These are phyloP conservation scores for Cossypha heuglini DNA, from an alignment of 2,797 vertebrate genomes.

Conservation along the genomic window DNA sequence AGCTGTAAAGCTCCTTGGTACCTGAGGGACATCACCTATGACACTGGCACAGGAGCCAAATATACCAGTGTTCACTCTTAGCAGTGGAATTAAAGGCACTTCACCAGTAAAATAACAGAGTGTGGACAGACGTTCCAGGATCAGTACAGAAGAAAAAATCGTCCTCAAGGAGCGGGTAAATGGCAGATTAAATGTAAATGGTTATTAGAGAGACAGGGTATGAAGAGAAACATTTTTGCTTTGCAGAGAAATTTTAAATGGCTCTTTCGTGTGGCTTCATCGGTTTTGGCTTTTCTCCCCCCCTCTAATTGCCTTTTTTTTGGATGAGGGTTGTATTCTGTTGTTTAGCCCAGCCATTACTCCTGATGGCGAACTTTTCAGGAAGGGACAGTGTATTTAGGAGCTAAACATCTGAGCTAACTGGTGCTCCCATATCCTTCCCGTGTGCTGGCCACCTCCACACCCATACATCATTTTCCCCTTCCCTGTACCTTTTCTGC, in stretches of 20 bases:
- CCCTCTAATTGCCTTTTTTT: not conserved
- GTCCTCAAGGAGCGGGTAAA: not conserved
- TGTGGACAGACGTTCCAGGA: not conserved
- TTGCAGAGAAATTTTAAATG: not conserved
- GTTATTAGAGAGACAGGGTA: accelerated
- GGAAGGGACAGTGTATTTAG: not conserved
- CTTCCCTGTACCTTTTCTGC: not conserved
- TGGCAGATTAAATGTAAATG: not conserved
- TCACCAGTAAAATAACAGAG: not conserved
- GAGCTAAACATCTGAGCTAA: not conserved
- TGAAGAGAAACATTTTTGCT: not conserved
- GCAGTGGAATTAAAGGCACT: not conserved
- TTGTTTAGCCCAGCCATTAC: not conserved
- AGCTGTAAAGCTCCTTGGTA: not conserved
- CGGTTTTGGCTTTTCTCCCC: accelerated
- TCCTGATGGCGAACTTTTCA: not conserved
- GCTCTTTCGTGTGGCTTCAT: not conserved
- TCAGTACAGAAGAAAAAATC: not conserved
- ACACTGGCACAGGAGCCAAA: not conserved
- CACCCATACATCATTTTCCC: not conserved
- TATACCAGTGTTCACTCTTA: not conserved
- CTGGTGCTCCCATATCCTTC: not conserved
- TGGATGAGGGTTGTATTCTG: not conserved
- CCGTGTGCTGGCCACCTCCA: not conserved
- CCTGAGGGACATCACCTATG: not conserved